Evolutionary conservation across 2,888 invertebrate genomes (phyloP), one percentile per base, ranked within the genome.

Genomic region (Eurytoma adleriae): DNA sequence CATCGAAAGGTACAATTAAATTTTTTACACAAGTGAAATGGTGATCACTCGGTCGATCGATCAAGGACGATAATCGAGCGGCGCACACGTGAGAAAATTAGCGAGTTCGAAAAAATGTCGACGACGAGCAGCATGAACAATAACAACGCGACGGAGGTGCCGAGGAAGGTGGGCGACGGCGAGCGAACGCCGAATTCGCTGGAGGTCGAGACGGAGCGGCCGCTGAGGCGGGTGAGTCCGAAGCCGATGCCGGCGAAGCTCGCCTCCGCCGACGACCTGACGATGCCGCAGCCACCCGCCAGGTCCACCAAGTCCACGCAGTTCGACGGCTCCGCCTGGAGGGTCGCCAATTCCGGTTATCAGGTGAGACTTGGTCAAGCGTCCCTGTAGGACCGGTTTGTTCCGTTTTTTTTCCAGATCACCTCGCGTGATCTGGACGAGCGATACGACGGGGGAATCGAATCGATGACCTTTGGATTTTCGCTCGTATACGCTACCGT

Each of bases 241-340:
- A 69, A 62, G 18, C 57, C 78, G 52, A 4, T 64, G 3, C 56
- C 13, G 16, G 1, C 57, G 1, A 80, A 73, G 16, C 52, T 61
- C 4, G 40, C 24, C 0, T 59, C 77, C 5, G 14, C 13, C 16
- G 79, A 79, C 5, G 81, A 79, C 13, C 13, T 76, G 4, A 10
- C 69, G 24, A 12, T 18, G 30, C 18, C 48, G 30, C 52, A 14
- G 1, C 54, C 48, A 40, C 79, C 75, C 1, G 27, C n/a, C 48
- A 72, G 67, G 12, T 71, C 67, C 3, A 72, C 62, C 57, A 82
- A 82, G 16, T 54, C 76, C 10, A 82, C 82, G 16, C 82, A 82
- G 48, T 70, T 80, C 14, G 82, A 82, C 54, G 59, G 54, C 12
- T 73, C 78, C 1, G 10, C 54, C 1, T 82, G 82, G 82, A 76